Conservation (phyloP, 2,888 invertebrate genomes). For the Pilophorus perplexus region DNA sequence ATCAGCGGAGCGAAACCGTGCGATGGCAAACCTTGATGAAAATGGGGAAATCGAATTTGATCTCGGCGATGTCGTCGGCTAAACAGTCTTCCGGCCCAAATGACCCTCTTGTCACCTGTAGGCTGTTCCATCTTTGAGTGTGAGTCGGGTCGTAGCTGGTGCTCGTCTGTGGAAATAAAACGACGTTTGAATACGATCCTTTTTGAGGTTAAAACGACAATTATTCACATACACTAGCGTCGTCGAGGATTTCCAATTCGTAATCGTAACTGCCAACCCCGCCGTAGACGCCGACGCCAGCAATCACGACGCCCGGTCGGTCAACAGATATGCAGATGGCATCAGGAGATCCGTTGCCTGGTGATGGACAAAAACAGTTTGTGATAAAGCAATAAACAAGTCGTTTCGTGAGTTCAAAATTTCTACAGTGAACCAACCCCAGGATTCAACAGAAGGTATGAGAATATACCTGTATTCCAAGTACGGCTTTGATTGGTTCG, state of each 20-base stretch:
- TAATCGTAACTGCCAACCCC: slow-evolving; percentile 88
- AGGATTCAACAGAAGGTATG: too few relatives aligned
- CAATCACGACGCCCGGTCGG: slow-evolving; percentile 80
- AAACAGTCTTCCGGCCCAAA: slow-evolving; percentile 78
- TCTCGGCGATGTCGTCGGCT: slow-evolving; percentile 81
- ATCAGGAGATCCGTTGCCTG: slow-evolving; percentile 91
- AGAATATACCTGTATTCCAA: slow-evolving; percentile 73
- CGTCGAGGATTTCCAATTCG: slow-evolving; percentile 83
- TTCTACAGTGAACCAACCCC: too few relatives aligned
- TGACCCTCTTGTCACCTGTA: slow-evolving; percentile 78
- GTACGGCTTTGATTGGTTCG: slow-evolving; percentile 83
- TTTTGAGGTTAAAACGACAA: background rate
- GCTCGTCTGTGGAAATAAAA: slow-evolving; percentile 45
- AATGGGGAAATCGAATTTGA: slow-evolving; percentile 86
- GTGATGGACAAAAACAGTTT: background rate
- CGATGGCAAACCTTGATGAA: slow-evolving; percentile 66
- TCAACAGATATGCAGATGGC: slow-evolving; percentile 94
- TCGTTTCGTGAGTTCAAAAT: too few relatives aligned
- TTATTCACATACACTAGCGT: slow-evolving; percentile 56
- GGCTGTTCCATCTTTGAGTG: slow-evolving; percentile 81
- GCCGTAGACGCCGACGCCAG: slow-evolving; percentile 86
- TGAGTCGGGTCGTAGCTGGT: slow-evolving; percentile 57
- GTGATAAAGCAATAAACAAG: background rate
- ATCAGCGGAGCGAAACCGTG: background rate
- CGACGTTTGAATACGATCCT: too few relatives aligned